Evolutionary conservation across 2,888 invertebrate species (phyloP).

Genomic region (Micropterix aruncella): DNA sequence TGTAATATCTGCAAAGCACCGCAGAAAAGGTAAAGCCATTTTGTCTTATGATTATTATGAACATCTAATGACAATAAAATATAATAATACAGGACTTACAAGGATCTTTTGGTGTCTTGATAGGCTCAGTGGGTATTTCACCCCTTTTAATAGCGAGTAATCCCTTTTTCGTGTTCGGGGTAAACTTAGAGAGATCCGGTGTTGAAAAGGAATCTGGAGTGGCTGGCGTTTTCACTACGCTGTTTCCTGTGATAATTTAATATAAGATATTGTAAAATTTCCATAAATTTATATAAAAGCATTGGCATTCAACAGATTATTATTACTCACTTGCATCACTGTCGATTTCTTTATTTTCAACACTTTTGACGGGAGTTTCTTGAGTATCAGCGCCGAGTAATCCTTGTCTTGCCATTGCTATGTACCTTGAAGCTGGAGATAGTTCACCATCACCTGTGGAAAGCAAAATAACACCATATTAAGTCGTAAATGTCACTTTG

Average conservation of each 20-base stretch:
- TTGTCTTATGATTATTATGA: too few relatives aligned
- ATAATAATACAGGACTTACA: conserved; percentile 23
- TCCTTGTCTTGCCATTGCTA: conserved; percentile 36
- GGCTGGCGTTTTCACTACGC: conserved; percentile 19
- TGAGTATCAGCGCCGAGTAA: conserved; percentile 29
- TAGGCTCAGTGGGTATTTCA: conserved; percentile 30
- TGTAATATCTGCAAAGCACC: too few relatives aligned
- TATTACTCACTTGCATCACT: conserved; percentile 20
- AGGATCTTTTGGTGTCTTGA: conserved; percentile 27
- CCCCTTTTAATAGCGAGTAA: conserved; percentile 28
- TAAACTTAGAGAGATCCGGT: conserved; percentile 24
- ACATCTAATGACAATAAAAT: too few relatives aligned
- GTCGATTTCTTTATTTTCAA: conserved; percentile 19
- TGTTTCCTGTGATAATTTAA: too few relatives aligned
- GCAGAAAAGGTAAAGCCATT: too few relatives aligned
- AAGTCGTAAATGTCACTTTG: too few relatives aligned
- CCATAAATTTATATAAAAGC: too few relatives aligned
- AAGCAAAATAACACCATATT: neutral
- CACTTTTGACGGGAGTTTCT: conserved; percentile 25
- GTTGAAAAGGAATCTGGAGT: conserved; percentile 28
- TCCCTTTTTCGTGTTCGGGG: conserved; percentile 25
- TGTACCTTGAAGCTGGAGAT: conserved; percentile 35
- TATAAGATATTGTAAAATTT: too few relatives aligned
- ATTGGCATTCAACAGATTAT: too few relatives aligned
- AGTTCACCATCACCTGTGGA: conserved; percentile 19